phyloP scores from a whole-genome alignment of 2,113 vertebrate species.

The Brachypodius melanocephalos region DNA sequence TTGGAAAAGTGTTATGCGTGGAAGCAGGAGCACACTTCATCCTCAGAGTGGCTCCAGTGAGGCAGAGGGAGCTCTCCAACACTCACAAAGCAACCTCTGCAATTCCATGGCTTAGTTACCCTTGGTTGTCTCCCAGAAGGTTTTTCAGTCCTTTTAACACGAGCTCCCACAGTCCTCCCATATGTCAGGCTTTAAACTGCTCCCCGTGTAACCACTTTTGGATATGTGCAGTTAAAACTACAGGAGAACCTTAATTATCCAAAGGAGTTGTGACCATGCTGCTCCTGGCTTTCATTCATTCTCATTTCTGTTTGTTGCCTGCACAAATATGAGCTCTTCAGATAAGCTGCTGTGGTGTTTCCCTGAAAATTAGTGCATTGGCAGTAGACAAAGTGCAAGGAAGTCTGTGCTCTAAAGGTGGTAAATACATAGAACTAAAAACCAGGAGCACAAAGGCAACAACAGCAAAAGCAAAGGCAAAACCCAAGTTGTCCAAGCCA shows the following conservation, averaged over 20 bases:
- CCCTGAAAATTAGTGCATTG: not conserved
- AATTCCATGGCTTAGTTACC: not conserved
- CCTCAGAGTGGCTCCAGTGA: not conserved
- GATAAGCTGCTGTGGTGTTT: not conserved
- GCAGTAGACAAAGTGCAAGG: not conserved
- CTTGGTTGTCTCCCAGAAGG: not conserved
- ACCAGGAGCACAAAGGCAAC: not conserved
- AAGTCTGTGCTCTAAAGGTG: not conserved
- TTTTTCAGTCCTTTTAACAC: not conserved
- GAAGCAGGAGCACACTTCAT: not conserved
- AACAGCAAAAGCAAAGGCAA: not conserved
- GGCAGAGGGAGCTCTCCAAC: not conserved
- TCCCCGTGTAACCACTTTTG: not conserved
- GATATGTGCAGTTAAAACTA: not conserved
- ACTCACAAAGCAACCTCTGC: not conserved
- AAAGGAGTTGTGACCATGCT: accelerated
- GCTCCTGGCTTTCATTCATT: not conserved
- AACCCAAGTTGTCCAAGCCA: not conserved
- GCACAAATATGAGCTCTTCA: not conserved
- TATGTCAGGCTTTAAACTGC: not conserved
- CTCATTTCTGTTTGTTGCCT: not conserved
- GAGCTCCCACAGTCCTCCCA: not conserved
- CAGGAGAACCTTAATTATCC: not conserved
- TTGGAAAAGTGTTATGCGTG: not conserved
- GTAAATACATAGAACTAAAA: not conserved